Evolutionary conservation across 2,888 invertebrate genomes (phyloP), one percentile per base, ranked within the genome.

Genomic region (Andrena bicolor): DNA sequence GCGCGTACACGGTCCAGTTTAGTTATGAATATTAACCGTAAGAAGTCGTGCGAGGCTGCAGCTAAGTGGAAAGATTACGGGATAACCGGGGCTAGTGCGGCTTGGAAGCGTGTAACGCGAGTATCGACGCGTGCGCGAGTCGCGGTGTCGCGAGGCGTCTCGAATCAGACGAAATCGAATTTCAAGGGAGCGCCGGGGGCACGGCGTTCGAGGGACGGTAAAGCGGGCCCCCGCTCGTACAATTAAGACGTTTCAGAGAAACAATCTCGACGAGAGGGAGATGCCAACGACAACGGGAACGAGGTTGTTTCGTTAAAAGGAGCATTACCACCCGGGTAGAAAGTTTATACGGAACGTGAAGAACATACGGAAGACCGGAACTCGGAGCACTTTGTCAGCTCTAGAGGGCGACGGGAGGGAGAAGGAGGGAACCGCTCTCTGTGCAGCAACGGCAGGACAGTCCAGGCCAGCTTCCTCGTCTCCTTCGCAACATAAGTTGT

Each of bases 401-500:
- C 69, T 20, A 51, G 63, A 26, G 78, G 68, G 80, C 56, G 60
- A 69, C 60, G 49, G 49, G 77, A 76, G 66, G 8, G 23, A 3
- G 28, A 51, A 51, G 23, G 58, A 56, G 70, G 5, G 23, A n/a
- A n/a, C 8, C 53, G n/a, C 30, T 69, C 77, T 58, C 60, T 61
- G 66, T 56, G 76, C 58, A 61, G 64, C 74, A 71, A 80, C 75
- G 86, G 73, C 80, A 80, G 84, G 76, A 83, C 58, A 28, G 74
- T 51, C 70, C 74, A 63, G 48, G 77, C 74, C 73, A 88, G 86
- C 86, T 84, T 85, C 83, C 83, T 88, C 77, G 76, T 86, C 79
- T 88, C 80, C 86, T 80, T 82, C 80, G 85, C 73, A 80, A 80
- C 87, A 85, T 86, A 87, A 86, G 86, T 86, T 87, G 76, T 79